Base-by-base conservation (phyloP, 2,888 invertebrate genomes). In the Drosophila pseudotakahashii region DNA sequence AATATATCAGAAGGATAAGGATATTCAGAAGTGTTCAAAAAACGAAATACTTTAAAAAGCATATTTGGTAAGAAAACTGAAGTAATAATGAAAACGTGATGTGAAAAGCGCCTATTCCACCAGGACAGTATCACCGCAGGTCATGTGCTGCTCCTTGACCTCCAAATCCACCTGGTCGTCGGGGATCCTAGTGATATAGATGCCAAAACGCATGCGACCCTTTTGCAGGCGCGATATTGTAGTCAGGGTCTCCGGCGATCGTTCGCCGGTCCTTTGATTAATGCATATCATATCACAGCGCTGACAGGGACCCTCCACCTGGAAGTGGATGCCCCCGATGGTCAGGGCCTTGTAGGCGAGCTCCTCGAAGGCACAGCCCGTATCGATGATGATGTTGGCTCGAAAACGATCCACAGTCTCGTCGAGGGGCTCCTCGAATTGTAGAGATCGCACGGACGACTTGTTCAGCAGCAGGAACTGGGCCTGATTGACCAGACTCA, bases 241-340 rank as follows among this genome's bases (percentile, higher is more conserved):
- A 74, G 95, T 93, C 11, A 97, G 91, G 0, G 97, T 97, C 90
- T 97, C 97, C 0, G 95, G 93, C 0, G 96, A 96, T 87, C 95
- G 96, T 76, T 94, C 93, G 0, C 97, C 98, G 2, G 96, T 97
- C 47, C 93, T 93, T 92, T 98, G 98, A 92, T 99, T 96, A 70
- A 98, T 96, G 90, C 98, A 98, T 66, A 99, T 96, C 97, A 99
- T 98, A 92, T 98, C 97, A 90, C 99, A 99, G 59, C 99, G 94
- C 1, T 95, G 95, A 89, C 98, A 99, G 44, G 94, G 94, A 0
- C 97, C 97, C 78, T 95, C 95, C 55, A 95, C 94, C 95, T 97
- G 92, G 58, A 93, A 90, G 2, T 48, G 48, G 0, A 82, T 71
- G 57, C 93, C 93, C 48, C 96, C 96, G 80, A 98, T 95, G 52